Evolutionary conservation across 2,888 invertebrate genomes (phyloP).

Genomic region (Alitta virens): DNA sequence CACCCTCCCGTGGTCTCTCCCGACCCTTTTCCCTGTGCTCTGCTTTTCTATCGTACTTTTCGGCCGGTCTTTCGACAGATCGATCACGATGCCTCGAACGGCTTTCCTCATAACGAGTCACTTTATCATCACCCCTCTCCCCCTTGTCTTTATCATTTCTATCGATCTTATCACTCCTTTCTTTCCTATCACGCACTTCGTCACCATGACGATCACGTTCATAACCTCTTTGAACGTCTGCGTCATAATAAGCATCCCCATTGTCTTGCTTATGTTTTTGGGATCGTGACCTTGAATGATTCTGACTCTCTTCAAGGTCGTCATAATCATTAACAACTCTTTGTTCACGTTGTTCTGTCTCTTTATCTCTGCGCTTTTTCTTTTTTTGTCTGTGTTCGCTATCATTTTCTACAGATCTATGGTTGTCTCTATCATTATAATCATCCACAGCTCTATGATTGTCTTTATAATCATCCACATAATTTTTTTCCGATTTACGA

Average conservation of each 20-base stretch:
- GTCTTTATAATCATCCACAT: no score
- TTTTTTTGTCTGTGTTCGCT: background rate
- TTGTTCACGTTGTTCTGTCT: constrained; percentile 4
- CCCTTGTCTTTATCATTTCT: background rate
- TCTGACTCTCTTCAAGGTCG: background rate
- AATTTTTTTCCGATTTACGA: no score
- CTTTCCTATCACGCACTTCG: background rate
- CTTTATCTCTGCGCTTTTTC: constrained; percentile 9
- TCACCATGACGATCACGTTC: background rate
- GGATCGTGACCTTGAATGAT: background rate
- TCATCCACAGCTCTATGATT: no score
- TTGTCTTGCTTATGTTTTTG: constrained; percentile 3
- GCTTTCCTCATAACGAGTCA: constrained; percentile 3
- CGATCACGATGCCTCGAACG: constrained; percentile 1
- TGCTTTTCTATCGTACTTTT: background rate
- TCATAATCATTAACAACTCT: background rate
- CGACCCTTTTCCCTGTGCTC: background rate
- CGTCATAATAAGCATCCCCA: background rate
- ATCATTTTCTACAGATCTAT: constrained; percentile 5
- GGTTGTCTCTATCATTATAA: no score
- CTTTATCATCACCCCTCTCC: background rate
- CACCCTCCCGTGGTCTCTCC: background rate
- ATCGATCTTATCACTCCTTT: background rate
- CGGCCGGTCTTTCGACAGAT: background rate
- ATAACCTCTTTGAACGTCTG: no score